Conservation (phyloP, 2,797 vertebrate species). For the Cynopterus sphinx region DNA sequence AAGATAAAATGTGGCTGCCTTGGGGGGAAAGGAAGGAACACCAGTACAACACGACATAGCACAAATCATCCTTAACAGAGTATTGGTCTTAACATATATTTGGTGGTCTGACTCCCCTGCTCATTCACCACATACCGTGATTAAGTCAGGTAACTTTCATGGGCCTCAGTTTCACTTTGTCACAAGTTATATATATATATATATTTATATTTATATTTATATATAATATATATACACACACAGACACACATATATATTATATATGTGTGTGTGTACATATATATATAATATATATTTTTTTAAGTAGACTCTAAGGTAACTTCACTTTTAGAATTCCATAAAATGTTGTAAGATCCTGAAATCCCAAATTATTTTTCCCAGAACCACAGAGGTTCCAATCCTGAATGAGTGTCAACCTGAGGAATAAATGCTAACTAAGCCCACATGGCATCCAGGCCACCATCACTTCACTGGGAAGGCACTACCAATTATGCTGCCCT, state of each 20-base stretch:
- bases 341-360: neutral
- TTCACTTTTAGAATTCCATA: conserved; percentile 7
- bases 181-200: neutral
- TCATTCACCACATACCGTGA: neutral
- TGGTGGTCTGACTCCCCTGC: neutral
- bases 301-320: neutral
- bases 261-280: too few relatives aligned
- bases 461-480: neutral
- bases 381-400: neutral
- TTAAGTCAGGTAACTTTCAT: neutral
- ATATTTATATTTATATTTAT: too few relatives aligned
- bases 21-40: neutral
- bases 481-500: neutral
- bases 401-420: neutral
- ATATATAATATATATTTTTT: too few relatives aligned
- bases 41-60: neutral
- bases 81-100: neutral
- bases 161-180: conserved; percentile 5
- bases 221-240: too few relatives aligned
- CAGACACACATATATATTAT: too few relatives aligned
- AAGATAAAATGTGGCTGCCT: neutral
- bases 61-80: neutral
- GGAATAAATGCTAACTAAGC: neutral
- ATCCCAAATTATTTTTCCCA: conserved; percentile 31
- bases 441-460: neutral